Evolutionary conservation across 2,797 vertebrate species (phyloP).

Genomic region (Xenentodon cancila): DNA sequence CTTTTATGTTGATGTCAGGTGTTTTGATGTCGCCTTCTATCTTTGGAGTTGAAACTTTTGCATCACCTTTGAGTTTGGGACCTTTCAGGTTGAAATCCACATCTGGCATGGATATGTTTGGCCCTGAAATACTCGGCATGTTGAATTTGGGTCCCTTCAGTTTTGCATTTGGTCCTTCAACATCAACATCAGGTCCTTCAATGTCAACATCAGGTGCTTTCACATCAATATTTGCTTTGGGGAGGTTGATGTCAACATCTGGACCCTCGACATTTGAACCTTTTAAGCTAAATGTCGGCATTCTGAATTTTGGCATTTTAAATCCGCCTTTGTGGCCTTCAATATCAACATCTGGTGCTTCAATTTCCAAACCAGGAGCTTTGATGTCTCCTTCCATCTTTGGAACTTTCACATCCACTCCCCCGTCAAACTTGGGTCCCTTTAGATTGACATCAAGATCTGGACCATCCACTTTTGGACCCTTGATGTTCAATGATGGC

Average conservation of each 20-base stretch:
- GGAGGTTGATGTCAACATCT: slow-evolving; percentile 21
- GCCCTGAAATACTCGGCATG: slow-evolving; percentile 44
- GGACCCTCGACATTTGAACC: slow-evolving; percentile 10
- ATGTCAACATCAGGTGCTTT: slow-evolving; percentile 24
- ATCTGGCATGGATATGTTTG: slow-evolving; percentile 26
- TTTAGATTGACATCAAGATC: slow-evolving; percentile 26
- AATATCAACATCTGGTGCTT: slow-evolving; percentile 15
- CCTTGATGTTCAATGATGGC: slow-evolving; percentile 32
- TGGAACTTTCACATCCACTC: slow-evolving; percentile 5
- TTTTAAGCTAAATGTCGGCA: slow-evolving; percentile 5
- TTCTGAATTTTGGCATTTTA: slow-evolving; percentile 26
- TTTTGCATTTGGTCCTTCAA: slow-evolving; percentile 1
- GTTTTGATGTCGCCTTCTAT: slow-evolving; percentile 3
- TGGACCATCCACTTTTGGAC: slow-evolving; percentile 23
- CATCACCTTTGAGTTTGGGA: slow-evolving; percentile 21
- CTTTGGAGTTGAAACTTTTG: slow-evolving; percentile 14
- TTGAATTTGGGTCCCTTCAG: slow-evolving; percentile 78
- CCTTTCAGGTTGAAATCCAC: slow-evolving; percentile 15
- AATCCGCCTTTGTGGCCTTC: slow-evolving; percentile 18
- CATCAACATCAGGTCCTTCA: not conserved
- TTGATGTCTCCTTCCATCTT: slow-evolving; percentile 30
- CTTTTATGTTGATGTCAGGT: slow-evolving; percentile 12
- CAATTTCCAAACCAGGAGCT: slow-evolving; percentile 13
- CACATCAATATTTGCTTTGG: slow-evolving; percentile 11
- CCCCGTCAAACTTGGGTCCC: slow-evolving; percentile 6